Evolutionary conservation across 2,797 vertebrate species (phyloP), one percentile per base, ranked within the genome.

Genomic region (Enteromius paludinosus): DNA sequence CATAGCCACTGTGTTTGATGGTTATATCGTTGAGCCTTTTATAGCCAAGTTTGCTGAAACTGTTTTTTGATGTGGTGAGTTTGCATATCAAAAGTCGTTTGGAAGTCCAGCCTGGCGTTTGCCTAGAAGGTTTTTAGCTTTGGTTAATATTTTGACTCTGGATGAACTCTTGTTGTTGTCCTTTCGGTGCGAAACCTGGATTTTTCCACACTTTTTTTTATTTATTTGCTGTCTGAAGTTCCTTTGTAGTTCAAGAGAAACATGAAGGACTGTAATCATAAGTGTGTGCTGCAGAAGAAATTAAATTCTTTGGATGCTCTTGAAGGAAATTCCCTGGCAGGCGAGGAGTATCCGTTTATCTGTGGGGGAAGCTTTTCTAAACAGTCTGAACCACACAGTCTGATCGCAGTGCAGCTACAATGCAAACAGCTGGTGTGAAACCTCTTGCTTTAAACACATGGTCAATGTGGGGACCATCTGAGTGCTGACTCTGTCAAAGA

Each of bases 271-370:
- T 81, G 14, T 17, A 38, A 70, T 70, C 38, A 30, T 74, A 71
- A 47, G 35, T 77, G 49, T 23, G 35, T 70, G 25, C 52, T 61
- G 59, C n/a, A 80, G 30, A 86, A 75, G 28, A 75, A 81, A 72
- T 70, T 1, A 61, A 85, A 77, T 84, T 86, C 77, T 87, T 90
- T 90, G 86, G 89, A 90, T 87, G 77, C 85, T 87, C 75, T 78
- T 83, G 28, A 87, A 72, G 82, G 87, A 86, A 76, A 86, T 83
- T 64, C 61, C 66, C 43, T 68, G 81, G 84, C 83, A 64, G 25
- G 59, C 18, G 4, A 64, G 71, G 41, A 68, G 71, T 64, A 38
- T 74, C 71, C 43, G 49, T 77, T 68, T 17, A 61, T 76, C 69
- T 81, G 56, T 56, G 45, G 64, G 45, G 77, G 69, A 47, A 73